A percentile compares a stretch with the other conserved stretches of the same genome.
These are phyloP conservation scores for Lateolabrax maculatus DNA, from an alignment of 2,797 vertebrate species.

Conservation along the genomic window DNA sequence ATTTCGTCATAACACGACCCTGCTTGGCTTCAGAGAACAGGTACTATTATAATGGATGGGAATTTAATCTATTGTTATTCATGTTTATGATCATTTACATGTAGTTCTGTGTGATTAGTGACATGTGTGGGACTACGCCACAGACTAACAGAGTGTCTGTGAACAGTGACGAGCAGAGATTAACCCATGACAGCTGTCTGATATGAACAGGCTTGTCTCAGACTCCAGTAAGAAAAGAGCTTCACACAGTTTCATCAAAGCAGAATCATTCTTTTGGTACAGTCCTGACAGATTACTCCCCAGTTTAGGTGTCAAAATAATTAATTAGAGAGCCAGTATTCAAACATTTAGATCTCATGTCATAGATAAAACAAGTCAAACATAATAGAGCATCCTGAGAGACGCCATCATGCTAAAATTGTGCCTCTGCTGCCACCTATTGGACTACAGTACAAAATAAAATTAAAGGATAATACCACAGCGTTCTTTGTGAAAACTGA, in stretches of 20 bases:
- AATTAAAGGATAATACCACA: conserved; percentile 1
- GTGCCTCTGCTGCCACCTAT: conserved; percentile 63
- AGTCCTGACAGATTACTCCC: not conserved
- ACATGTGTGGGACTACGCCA: not conserved
- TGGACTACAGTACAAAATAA: conserved; percentile 2
- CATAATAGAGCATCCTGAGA: not conserved
- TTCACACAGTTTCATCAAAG: not conserved
- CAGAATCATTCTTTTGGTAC: not conserved
- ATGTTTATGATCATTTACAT: not conserved
- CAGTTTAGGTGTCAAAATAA: not conserved
- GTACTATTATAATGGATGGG: not conserved
- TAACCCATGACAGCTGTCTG: not conserved
- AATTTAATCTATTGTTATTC: not conserved
- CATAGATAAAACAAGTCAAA: not conserved
- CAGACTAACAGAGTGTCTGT: not conserved
- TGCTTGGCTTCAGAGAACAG: not conserved
- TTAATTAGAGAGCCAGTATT: not conserved
- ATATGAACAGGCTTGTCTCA: not conserved
- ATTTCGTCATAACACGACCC: not conserved
- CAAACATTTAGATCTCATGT: not conserved
- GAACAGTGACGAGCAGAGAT: not conserved
- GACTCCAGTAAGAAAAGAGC: not conserved
- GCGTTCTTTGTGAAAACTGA: too few species aligned
- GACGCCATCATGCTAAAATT: not conserved
- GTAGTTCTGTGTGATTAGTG: not conserved